These are phyloP conservation scores for Amphiduros pacificus DNA, from an alignment of 2,888 invertebrate species.

Conservation along the genomic window DNA sequence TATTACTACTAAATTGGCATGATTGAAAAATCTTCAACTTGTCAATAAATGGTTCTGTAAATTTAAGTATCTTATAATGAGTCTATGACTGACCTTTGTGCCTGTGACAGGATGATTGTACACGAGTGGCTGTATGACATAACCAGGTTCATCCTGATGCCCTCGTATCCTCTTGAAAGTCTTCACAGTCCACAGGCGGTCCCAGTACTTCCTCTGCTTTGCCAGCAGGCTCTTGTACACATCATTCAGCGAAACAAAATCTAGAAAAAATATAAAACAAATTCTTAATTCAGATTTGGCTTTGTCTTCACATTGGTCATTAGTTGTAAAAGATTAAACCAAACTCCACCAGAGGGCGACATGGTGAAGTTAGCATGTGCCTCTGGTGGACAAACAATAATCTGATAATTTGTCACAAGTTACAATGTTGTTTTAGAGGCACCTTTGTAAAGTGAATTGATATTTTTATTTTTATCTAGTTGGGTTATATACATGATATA, in stretches of 20 bases:
- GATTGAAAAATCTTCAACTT: not conserved
- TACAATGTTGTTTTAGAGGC: too few relatives aligned
- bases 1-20: too few relatives aligned
- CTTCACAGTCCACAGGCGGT: constrained; percentile 42
- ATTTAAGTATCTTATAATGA: not conserved
- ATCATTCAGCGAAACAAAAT: constrained; percentile 43
- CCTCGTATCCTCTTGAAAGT: constrained; percentile 19
- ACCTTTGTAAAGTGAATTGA: too few relatives aligned
- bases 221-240: constrained; percentile 37
- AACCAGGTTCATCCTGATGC: constrained; percentile 32
- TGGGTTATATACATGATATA: too few relatives aligned
- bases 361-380: too few relatives aligned
- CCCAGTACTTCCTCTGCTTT: constrained; percentile 38
- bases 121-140: constrained; percentile 40
- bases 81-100: constrained; percentile 31
- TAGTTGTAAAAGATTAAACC: too few relatives aligned
- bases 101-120: constrained; percentile 48
- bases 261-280: constrained; percentile 32
- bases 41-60: not conserved
- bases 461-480: too few relatives aligned
- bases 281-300: too few relatives aligned
- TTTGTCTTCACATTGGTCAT: too few relatives aligned
- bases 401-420: too few relatives aligned
- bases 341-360: too few relatives aligned
- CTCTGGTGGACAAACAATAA: too few relatives aligned